Evolutionary conservation across 1,140 invertebrate genomes (phyloP).

Genomic region (Aphidius gifuensis): DNA sequence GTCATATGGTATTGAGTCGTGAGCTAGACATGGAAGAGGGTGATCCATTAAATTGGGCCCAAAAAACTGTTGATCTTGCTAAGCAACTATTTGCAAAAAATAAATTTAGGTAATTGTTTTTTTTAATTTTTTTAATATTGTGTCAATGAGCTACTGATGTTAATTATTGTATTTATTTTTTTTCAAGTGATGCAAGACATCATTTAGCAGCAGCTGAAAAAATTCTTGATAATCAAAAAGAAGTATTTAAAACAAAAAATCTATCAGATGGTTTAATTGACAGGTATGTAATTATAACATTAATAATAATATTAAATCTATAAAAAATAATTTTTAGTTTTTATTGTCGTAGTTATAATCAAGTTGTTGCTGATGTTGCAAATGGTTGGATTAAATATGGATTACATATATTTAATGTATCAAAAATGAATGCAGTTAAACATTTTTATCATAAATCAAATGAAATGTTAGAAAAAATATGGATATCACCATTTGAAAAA

Average conservation of each 20-base stretch:
- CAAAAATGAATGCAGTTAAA: constrained; percentile 51
- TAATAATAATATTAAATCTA: background rate
- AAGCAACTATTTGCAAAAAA: constrained; percentile 55
- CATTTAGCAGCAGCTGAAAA: constrained; percentile 58
- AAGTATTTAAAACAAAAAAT: constrained; percentile 48
- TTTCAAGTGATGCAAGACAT: constrained; percentile 56
- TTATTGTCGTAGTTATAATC: constrained; percentile 49
- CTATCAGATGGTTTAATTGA: constrained; percentile 7
- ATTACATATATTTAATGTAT: constrained; percentile 59
- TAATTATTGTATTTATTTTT: constrained; percentile 5
- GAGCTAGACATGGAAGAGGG: constrained; percentile 61
- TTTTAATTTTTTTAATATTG: background rate
- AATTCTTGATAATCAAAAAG: constrained; percentile 53
- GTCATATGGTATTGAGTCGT: constrained; percentile 60
- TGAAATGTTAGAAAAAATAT: constrained; percentile 23
- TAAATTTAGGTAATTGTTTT: constrained; percentile 37
- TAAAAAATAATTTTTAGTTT: constrained; percentile 35
- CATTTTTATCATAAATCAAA: constrained; percentile 43
- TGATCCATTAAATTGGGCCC: constrained; percentile 62
- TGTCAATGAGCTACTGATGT: background rate
- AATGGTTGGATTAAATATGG: constrained; percentile 67
- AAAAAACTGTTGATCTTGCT: constrained; percentile 62
- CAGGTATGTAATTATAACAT: constrained; percentile 10
- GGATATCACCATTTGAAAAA: constrained; percentile 16
- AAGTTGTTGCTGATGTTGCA: constrained; percentile 60